Conservation (phyloP, 2,888 invertebrate genomes). For the Urechis unicinctus region DNA sequence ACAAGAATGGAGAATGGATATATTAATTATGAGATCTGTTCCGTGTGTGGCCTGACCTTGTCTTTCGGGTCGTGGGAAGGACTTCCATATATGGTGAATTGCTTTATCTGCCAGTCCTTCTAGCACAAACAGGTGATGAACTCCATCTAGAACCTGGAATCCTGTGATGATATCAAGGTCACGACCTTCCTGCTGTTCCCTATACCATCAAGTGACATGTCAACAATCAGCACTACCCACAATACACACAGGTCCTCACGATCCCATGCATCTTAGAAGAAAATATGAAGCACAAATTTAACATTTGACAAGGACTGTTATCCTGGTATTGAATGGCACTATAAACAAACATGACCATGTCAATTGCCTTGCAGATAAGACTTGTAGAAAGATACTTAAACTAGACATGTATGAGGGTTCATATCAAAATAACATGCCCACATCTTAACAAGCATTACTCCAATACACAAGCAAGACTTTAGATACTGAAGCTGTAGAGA, state of each 20-base stretch:
- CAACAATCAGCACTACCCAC: no score
- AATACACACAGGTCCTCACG: no score
- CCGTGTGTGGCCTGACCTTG: no score
- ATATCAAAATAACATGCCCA: background rate
- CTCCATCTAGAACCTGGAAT: conserved; percentile 46
- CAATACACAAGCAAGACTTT: background rate
- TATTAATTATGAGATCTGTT: background rate
- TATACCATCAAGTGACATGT: conserved; percentile 21
- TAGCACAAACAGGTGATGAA: conserved; percentile 42
- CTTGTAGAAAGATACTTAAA: no score
- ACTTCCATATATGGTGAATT: conserved; percentile 35
- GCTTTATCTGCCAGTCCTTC: conserved; percentile 42
- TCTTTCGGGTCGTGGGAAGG: conserved; percentile 29
- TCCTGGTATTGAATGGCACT: conserved; percentile 3
- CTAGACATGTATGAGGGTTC: no score
- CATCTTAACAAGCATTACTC: background rate
- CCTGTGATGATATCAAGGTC: conserved; percentile 46
- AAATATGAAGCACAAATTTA: no score
- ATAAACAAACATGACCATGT: no score
- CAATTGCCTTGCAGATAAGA: background rate
- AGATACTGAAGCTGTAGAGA: no score
- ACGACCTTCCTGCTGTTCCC: conserved; percentile 40
- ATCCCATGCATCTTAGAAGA: no score
- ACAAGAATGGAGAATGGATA: no score
- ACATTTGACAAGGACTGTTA: no score